These are phyloP conservation scores for Neolamprologus cancellatus DNA, from an alignment of 2,113 vertebrate species.

Conservation along the genomic window DNA sequence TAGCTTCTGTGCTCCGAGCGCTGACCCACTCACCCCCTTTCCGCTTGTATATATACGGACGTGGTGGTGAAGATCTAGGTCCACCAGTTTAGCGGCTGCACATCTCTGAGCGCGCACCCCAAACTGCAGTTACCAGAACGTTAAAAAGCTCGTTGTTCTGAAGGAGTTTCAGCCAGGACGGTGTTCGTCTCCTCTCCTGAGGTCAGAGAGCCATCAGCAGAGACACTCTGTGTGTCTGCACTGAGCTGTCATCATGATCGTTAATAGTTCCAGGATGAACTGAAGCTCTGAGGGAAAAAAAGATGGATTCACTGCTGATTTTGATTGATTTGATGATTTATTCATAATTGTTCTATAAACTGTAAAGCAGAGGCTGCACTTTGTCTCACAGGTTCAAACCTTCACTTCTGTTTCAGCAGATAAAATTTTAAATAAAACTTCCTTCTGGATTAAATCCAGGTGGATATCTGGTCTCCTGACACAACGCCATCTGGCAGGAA, in stretches of 20 bases:
- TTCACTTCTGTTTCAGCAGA: not conserved
- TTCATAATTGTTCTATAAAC: not conserved
- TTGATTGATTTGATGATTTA: not conserved
- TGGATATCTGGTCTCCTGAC: not conserved
- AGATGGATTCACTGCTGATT: not conserved
- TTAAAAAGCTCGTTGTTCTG: not conserved
- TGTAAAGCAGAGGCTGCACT: not conserved
- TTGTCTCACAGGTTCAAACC: not conserved
- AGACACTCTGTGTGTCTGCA: not conserved
- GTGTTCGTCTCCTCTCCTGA: not conserved
- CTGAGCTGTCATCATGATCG: not conserved
- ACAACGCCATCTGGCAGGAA: not conserved
- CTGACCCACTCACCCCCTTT: too few species aligned
- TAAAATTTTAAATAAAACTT: not conserved
- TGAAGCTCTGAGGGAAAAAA: not conserved
- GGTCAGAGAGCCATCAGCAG: not conserved
- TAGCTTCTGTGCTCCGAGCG: too few species aligned
- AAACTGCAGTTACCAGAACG: not conserved
- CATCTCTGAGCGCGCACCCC: not conserved
- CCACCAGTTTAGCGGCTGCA: too few species aligned
- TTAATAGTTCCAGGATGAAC: not conserved
- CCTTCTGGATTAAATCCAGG: not conserved
- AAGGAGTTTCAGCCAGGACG: accelerated
- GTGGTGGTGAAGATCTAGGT: too few species aligned
- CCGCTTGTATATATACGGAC: too few species aligned